A percentile compares a stretch with the other conserved stretches of the same genome.
Conservation (phyloP, 2,888 invertebrate species). For the Nasonia oneida region DNA sequence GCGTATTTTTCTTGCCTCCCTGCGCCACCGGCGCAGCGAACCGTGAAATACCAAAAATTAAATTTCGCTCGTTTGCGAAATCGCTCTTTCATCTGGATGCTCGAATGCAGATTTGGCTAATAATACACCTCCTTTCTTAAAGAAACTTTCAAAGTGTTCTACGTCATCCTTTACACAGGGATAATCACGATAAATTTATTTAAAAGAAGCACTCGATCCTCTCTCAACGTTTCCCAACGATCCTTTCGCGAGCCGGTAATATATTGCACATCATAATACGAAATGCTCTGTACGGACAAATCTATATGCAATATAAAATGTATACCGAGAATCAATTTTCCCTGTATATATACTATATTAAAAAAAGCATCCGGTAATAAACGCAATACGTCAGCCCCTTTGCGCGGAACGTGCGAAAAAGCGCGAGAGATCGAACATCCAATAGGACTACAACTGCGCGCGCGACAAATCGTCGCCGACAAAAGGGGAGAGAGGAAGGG, state of each 20-base stretch:
- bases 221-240: no score
- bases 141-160: no score
- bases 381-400: constrained; percentile 28
- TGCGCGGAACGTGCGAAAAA: not conserved
- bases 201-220: no score
- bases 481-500: not conserved
- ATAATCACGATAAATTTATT: no score
- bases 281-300: no score
- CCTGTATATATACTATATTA: not conserved
- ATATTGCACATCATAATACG: no score
- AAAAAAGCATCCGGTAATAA: constrained; percentile 26
- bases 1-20: not conserved
- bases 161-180: no score
- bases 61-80: no score
- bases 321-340: not conserved
- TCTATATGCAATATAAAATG: not conserved
- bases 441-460: not conserved
- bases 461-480: constrained; percentile 32
- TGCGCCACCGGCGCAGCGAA: not conserved
- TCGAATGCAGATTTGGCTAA: no score
- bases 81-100: no score
- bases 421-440: not conserved
- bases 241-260: no score
- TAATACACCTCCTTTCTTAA: no score
- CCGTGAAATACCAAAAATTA: not conserved